Conservation (phyloP, 1,140 invertebrate species). For the Halictus rubicundus region DNA sequence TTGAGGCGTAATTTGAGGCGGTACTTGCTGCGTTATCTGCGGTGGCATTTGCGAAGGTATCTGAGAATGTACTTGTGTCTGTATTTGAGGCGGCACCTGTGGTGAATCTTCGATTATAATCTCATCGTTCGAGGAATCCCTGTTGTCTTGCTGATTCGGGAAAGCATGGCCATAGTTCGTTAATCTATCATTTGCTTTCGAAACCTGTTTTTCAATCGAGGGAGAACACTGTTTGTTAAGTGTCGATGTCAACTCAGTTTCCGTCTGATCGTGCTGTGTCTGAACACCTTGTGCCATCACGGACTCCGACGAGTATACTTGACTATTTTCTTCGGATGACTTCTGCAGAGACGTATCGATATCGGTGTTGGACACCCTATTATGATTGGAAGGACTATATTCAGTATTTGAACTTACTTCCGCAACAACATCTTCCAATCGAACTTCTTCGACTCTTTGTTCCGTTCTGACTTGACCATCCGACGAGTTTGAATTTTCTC, state of each 20-base stretch:
- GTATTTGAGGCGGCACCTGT: slow-evolving; percentile 25
- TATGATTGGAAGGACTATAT: slow-evolving; percentile 70
- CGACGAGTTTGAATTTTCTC: slow-evolving; percentile 78
- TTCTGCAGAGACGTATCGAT: slow-evolving; percentile 61
- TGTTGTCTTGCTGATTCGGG: slow-evolving; percentile 57
- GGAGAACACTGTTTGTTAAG: slow-evolving; percentile 53
- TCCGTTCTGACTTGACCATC: slow-evolving; percentile 75
- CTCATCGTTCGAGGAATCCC: slow-evolving; percentile 61
- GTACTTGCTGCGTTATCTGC: slow-evolving; percentile 65
- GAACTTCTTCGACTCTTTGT: slow-evolving; percentile 77
- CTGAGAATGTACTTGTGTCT: slow-evolving; percentile 63
- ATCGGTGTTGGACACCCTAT: slow-evolving; percentile 68
- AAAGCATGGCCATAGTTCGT: slow-evolving; percentile 59
- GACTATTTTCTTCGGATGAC: slow-evolving; percentile 62
- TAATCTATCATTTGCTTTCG: slow-evolving; percentile 42
- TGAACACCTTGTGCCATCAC: slow-evolving; percentile 53
- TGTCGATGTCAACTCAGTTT: slow-evolving; percentile 55
- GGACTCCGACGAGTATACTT: slow-evolving; percentile 58
- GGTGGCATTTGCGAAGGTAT: slow-evolving; percentile 13
- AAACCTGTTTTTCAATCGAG: slow-evolving; percentile 49
- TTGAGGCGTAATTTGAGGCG: slow-evolving; percentile 48
- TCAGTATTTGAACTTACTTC: slow-evolving; percentile 74
- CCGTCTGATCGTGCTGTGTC: slow-evolving; percentile 57
- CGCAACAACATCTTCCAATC: slow-evolving; percentile 76
- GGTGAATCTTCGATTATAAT: slow-evolving; percentile 67